Evolutionary conservation across 2,797 vertebrate genomes (phyloP).

Genomic region (Acanthurus lineatus): DNA sequence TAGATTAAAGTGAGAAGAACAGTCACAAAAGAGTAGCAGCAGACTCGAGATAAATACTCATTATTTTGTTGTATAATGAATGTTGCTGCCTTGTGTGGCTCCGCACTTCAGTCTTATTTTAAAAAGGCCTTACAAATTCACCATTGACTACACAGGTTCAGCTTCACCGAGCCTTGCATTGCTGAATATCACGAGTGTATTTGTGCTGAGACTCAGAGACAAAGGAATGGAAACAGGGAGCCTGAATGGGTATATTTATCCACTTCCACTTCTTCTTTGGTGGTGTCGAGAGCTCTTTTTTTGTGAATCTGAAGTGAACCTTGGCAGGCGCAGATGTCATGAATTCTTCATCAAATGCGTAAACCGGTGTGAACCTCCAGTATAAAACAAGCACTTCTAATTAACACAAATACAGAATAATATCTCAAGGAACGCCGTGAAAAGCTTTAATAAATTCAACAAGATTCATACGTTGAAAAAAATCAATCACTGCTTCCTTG

Average conservation of each 20-base stretch:
- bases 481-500: conserved; percentile 51
- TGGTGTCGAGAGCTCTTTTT: conserved; percentile 5
- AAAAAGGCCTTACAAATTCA: conserved; percentile 2
- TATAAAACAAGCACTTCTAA: conserved; percentile 51
- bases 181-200: conserved; percentile 12
- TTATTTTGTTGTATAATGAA: background rate
- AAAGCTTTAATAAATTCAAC: conserved; percentile 51
- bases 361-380: conserved; percentile 27
- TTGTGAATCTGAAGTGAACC: conserved; percentile 13
- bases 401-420: conserved; percentile 58
- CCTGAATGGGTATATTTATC: background rate
- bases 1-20: too few relatives aligned
- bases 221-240: background rate
- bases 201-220: background rate
- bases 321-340: conserved; percentile 27
- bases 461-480: conserved; percentile 40
- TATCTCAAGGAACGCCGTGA: conserved; percentile 23
- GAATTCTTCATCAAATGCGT: conserved; percentile 62
- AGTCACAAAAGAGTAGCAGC: too few relatives aligned
- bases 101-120: conserved; percentile 1
- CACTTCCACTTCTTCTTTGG: conserved; percentile 18
- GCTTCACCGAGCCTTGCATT: background rate
- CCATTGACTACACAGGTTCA: background rate
- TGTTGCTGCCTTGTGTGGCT: background rate
- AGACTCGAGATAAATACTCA: too few relatives aligned